These are phyloP conservation scores for rabbit (Oryctolagus cuniculus) DNA, from an alignment of 2,113 vertebrate species.

Conservation along the genomic window DNA sequence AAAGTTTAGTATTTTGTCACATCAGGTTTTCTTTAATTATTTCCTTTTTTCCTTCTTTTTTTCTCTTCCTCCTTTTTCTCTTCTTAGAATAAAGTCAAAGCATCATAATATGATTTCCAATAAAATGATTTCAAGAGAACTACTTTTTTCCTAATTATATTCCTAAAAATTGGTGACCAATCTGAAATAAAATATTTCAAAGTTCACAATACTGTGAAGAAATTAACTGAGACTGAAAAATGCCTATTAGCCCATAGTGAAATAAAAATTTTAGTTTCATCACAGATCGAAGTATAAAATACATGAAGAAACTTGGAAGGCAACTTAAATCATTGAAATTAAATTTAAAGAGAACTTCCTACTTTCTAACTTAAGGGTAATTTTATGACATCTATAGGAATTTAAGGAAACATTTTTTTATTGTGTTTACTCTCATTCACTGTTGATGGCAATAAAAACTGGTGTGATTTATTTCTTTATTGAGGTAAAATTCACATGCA, in stretches of 20 bases:
- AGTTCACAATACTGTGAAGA: background rate
- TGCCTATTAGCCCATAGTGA: background rate
- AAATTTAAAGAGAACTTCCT: constrained; percentile 10
- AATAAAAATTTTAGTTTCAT: constrained; percentile 40
- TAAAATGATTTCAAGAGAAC: no score
- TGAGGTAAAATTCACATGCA: background rate
- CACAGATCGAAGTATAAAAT: background rate
- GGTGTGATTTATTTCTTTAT: background rate
- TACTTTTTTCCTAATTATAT: background rate
- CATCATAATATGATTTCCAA: no score
- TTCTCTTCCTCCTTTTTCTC: no score
- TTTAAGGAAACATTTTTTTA: background rate
- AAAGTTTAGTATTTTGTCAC: no score
- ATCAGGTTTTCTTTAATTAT: no score
- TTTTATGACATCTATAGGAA: background rate
- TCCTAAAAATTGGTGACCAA: background rate
- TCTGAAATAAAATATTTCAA: background rate
- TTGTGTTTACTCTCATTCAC: background rate
- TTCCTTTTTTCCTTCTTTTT: no score
- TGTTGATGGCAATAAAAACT: background rate
- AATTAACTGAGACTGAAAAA: background rate
- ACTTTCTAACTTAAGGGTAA: background rate
- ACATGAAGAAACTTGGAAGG: background rate
- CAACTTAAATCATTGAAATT: constrained; percentile 1
- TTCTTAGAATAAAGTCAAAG: no score